Conservation (phyloP, 2,113 vertebrate species). For the Notiomystis cincta region DNA sequence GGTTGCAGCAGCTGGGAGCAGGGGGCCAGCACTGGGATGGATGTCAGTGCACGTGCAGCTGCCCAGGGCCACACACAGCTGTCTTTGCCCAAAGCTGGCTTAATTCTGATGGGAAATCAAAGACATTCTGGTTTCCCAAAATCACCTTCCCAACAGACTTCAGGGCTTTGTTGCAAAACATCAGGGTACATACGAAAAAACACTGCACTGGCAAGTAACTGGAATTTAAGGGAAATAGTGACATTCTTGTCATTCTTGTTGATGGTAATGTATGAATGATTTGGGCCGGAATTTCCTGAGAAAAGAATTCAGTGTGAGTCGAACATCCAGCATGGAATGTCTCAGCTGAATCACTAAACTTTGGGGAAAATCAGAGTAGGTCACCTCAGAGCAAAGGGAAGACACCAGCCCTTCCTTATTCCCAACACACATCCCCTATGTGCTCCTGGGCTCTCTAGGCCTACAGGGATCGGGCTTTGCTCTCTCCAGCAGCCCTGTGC, state of each 20-base stretch:
- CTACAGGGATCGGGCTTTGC: background rate
- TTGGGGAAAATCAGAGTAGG: background rate
- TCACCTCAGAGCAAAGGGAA: background rate
- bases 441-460: background rate
- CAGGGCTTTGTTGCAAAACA: conserved; percentile 24
- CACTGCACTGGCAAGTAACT: background rate
- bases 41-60: background rate
- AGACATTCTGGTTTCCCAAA: background rate
- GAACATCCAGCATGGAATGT: background rate
- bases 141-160: background rate
- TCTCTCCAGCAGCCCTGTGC: background rate
- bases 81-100: background rate
- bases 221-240: background rate
- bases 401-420: background rate
- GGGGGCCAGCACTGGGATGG: background rate
- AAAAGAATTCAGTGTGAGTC: background rate
- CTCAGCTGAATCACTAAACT: background rate
- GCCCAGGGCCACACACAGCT: background rate
- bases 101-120: background rate
- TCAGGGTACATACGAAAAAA: background rate
- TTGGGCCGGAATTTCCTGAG: background rate
- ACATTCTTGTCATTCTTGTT: background rate
- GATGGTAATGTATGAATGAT: background rate
- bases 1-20: background rate
- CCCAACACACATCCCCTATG: too few species aligned